Base-by-base conservation (phyloP, 2,113 vertebrate genomes). In the Pachyramphus minor region DNA sequence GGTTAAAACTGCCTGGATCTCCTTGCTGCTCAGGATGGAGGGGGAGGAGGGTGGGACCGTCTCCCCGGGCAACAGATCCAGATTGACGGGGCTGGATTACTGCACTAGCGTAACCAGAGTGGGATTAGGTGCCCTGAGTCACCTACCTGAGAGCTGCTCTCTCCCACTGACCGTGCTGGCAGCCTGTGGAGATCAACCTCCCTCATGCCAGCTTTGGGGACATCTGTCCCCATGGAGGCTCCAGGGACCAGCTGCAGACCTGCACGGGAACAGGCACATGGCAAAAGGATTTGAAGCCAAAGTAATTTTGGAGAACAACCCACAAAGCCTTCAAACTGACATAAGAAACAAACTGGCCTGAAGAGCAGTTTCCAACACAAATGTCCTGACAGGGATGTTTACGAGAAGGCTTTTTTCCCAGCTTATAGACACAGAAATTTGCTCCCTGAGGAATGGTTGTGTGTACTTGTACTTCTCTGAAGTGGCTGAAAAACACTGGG, bases 1-100 rank as follows among this genome's bases (percentile, higher is more conserved):
- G 79, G 92, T 95, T 95, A 95, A 94, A 95, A 77, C 90, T 93
- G 78, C 90, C 92, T 83, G 2, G 90, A 93, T 94, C 95, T 80
- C 93, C 94, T 94, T 33, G 59, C 88, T 83, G 88, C 55, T 53
- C 2, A 77, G 92, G 88, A 24, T 27, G n/a, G 71, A 90, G 79
- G 45, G 72, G 85, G 72, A 93, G 85, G 88, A 96, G 72, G 60
- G 25, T 83, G 67, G 72, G 18, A 74, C 42, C 0, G 2, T 87
- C 45, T 88, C 72, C 73, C 67, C 0, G 0, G 72, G 90, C 75
- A 85, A 39, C 82, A 66, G 53, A 96, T 90, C 67, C 92, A 76
- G 96, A 96, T 22, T 66, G 92, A 85, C 18, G 0, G 92, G 20
- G 72, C 94, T 45, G 88, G 95, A 94, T 97, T 96, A 90, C 85